A percentile compares a stretch with the other conserved stretches of the same genome.
Conservation (phyloP, 1,140 invertebrate genomes). For the Drosophila takahashii region DNA sequence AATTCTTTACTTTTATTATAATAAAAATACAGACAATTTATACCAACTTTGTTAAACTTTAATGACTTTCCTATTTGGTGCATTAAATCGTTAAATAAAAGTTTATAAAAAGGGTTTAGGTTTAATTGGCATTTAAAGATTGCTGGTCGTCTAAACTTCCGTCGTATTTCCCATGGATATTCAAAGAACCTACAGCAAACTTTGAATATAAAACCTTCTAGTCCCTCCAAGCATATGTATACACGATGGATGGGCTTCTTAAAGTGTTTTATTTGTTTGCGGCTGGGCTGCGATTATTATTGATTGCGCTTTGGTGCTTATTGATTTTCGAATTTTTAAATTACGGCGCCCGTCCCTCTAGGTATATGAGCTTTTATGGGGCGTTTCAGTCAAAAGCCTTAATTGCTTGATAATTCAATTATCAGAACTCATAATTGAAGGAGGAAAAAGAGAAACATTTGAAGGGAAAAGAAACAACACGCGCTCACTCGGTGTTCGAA, state of each 20-base stretch:
- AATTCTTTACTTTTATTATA: too few relatives aligned
- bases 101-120: too few relatives aligned
- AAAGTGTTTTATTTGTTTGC: conserved; percentile 44
- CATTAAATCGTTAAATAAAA: too few relatives aligned
- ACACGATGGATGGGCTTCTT: conserved; percentile 12
- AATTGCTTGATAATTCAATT: conserved; percentile 79
- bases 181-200: not conserved
- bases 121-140: not conserved
- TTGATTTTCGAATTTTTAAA: conserved; percentile 15
- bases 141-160: not conserved
- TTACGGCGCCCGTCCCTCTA: not conserved
- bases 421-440: conserved; percentile 73
- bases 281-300: conserved; percentile 29
- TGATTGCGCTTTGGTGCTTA: conserved; percentile 30
- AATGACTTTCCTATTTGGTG: too few relatives aligned
- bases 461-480: conserved; percentile 38
- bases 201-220: not conserved
- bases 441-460: conserved; percentile 16
- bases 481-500: conserved; percentile 52
- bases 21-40: too few relatives aligned
- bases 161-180: not conserved
- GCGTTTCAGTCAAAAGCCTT: conserved; percentile 63
- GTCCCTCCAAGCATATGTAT: not conserved
- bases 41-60: too few relatives aligned
- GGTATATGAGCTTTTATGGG: conserved; percentile 35